Conservation (phyloP, 37 sponge, comb jelly and placozoan genomes). For the Axinella damicornis region DNA sequence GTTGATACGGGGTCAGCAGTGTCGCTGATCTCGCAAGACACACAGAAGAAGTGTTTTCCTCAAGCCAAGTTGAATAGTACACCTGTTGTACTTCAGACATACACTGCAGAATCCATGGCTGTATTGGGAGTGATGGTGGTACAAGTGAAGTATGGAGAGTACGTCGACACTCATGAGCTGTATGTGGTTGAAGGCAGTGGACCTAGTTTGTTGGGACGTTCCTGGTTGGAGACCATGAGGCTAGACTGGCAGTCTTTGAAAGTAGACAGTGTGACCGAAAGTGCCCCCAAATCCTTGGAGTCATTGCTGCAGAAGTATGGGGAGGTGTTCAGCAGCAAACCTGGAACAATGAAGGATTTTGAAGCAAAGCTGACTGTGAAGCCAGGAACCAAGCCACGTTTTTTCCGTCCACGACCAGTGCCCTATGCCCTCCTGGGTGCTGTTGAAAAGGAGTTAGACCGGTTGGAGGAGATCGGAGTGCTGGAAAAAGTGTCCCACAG, state of each 20-base stretch:
- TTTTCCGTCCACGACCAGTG: constrained; percentile 13
- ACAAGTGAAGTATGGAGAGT: constrained; percentile 18
- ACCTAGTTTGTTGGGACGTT: constrained; percentile 22
- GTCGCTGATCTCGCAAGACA: constrained; percentile 1
- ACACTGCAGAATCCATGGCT: constrained; percentile 13
- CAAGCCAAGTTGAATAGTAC: not conserved
- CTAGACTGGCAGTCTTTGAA: constrained; percentile 5
- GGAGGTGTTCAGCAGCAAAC: constrained; percentile 12
- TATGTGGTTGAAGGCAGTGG: constrained; percentile 21
- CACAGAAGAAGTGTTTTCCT: not conserved
- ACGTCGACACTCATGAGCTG: not conserved
- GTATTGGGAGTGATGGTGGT: constrained; percentile 14
- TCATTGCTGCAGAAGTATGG: not conserved
- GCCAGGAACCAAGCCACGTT: constrained; percentile 15
- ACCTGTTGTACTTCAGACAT: constrained; percentile 7
- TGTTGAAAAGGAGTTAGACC: constrained; percentile 15
- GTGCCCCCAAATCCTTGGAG: not conserved
- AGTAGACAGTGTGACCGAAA: too few species aligned
- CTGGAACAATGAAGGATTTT: not conserved
- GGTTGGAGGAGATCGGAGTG: constrained; percentile 28
- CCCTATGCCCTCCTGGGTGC: constrained; percentile 32
- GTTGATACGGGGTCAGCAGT: constrained; percentile 25
- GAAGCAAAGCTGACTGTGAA: constrained; percentile 22
- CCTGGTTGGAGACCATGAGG: not conserved
- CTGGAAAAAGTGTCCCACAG: constrained; percentile 16